Evolutionary conservation across 2,113 vertebrate genomes (phyloP).

Genomic region (Chionomys nivalis): DNA sequence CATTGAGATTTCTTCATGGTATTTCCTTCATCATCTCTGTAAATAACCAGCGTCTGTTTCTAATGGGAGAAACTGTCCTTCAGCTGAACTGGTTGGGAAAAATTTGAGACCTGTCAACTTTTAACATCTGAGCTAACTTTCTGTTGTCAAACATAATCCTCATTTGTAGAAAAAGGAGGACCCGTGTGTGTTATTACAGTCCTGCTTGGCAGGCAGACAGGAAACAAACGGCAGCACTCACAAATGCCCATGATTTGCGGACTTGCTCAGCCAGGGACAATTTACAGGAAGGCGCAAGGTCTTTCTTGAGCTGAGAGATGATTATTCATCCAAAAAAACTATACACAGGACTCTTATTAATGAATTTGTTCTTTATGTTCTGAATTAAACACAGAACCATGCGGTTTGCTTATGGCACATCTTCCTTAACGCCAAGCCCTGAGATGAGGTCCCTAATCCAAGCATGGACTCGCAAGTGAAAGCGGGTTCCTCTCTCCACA

Average conservation of each 20-base stretch:
- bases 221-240: background rate
- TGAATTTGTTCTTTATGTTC: background rate
- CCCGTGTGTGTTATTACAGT: background rate
- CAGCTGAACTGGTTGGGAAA: background rate
- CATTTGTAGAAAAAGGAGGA: constrained; percentile 5
- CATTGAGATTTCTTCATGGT: background rate
- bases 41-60: background rate
- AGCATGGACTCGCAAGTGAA: background rate
- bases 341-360: background rate
- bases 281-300: background rate
- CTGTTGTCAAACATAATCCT: constrained; percentile 30
- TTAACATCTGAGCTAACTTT: constrained; percentile 27
- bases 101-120: background rate
- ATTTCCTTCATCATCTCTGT: background rate
- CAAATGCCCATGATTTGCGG: background rate
- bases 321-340: background rate
- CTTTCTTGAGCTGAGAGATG: background rate
- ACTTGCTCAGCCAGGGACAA: background rate
- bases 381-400: background rate
- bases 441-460: background rate
- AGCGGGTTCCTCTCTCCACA: background rate
- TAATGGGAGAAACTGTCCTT: background rate
- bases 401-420: background rate
- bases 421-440: background rate
- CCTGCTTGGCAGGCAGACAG: background rate